phyloP scores from a whole-genome alignment of 2,888 invertebrate species.

The Sturmia bella region DNA sequence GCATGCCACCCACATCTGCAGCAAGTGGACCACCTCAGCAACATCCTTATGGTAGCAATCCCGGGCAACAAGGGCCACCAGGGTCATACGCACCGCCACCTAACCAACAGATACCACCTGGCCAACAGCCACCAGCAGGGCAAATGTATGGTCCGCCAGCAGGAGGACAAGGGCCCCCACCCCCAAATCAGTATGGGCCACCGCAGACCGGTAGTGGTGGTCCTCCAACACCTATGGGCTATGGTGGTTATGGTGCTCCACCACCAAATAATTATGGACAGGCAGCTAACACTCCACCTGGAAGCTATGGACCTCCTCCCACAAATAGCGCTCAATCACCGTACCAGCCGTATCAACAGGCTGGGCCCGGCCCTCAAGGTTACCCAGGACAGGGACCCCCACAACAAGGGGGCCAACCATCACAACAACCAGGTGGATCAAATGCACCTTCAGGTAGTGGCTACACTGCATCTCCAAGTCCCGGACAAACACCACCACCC shows the following conservation, averaged over 20 bases:
- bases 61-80: constrained; percentile 82
- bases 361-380: constrained; percentile 75
- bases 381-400: constrained; percentile 78
- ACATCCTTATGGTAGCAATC: constrained; percentile 82
- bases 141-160: constrained; percentile 81
- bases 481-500: constrained; percentile 81
- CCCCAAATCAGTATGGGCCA: constrained; percentile 76
- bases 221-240: constrained; percentile 79
- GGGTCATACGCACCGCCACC: constrained; percentile 82
- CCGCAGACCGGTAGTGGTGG: constrained; percentile 74
- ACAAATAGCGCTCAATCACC: constrained; percentile 80
- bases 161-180: constrained; percentile 82
- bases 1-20: constrained; percentile 81
- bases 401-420: constrained; percentile 77
- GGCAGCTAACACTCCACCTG: constrained; percentile 77
- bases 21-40: constrained; percentile 79
- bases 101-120: constrained; percentile 76
- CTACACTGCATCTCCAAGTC: constrained; percentile 83
- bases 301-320: constrained; percentile 80
- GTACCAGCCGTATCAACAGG: constrained; percentile 83
- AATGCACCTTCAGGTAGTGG: constrained; percentile 76
- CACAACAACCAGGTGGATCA: constrained; percentile 73
- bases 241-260: constrained; percentile 82
- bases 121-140: constrained; percentile 79
- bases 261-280: constrained; percentile 75